Base-by-base conservation (phyloP, 2,888 invertebrate species). In the Euspilapteryx auroguttella region DNA sequence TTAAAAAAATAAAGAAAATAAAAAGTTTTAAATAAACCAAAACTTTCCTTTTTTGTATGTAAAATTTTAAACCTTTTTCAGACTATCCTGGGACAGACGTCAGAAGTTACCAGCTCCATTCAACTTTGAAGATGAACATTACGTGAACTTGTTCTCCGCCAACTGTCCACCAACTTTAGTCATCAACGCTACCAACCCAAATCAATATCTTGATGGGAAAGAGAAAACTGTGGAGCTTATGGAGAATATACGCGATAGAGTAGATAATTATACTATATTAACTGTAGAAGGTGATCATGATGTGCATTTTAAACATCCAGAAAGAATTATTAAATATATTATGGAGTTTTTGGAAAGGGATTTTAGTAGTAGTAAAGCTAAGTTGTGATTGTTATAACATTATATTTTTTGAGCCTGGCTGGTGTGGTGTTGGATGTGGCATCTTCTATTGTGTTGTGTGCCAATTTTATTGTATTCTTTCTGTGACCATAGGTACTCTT, bases 231-330 rank as follows among this genome's bases (percentile, higher is more conserved):
- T 11, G 29, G 3, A 31, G 34, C 24, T 34, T 30, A 17, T 33
- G 2, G 10, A 28, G 5, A 22, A 11, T 3, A 4, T 33, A 3
- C 21, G 21, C 20, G 21, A 36, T 30, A 6, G 36, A 33, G 4
- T 25, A 32, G 1, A 30, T 2, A 33, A 44, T 32, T 51, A 45
- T 9, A 34, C 33, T 2, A 17, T 52, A 2, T 25, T 51, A 0
- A 33, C 30, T 2, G 73, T 83, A 0, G 50, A 65, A 0, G 85
- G 84, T 0, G 58, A 64, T 21, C 85, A 85, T 36, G 82, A 85
- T 39, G 77, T 83, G 0, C 85, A 85, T 45, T 73, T 79, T 23
- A 79, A 76, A 5, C 43, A 73, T 36, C 83, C 85, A 0, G 78
- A 80, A 34, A 44, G 49, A 6, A 55, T 84, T 3, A 64, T 65